phyloP scores from a whole-genome alignment of 2,888 invertebrate genomes.

The Oligia latruncula region DNA sequence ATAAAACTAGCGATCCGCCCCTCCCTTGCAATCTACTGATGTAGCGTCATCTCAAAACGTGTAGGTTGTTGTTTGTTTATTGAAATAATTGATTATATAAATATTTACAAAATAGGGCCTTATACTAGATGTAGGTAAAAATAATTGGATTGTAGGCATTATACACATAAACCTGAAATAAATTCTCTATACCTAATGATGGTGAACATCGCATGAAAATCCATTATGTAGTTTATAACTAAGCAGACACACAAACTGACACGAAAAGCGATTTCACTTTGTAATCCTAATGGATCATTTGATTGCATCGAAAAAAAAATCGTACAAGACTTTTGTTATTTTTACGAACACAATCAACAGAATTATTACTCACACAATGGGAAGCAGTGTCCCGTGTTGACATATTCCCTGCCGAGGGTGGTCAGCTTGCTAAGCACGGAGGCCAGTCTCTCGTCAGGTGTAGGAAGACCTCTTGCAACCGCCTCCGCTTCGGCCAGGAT shows the following conservation, averaged over 20 bases:
- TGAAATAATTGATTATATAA: no score
- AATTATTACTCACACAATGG: slow-evolving; percentile 92
- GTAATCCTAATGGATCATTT: background rate
- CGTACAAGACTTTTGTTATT: background rate
- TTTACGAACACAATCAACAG: background rate
- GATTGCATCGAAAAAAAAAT: no score
- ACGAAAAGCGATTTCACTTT: background rate
- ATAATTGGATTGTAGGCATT: background rate
- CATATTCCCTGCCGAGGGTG: slow-evolving; percentile 94
- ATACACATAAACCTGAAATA: background rate
- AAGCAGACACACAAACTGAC: background rate
- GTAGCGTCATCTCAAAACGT: background rate
- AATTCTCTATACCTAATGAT: background rate
- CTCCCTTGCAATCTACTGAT: no score
- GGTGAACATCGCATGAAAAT: background rate
- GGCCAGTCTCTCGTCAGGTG: slow-evolving; percentile 90
- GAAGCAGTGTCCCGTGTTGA: slow-evolving; percentile 95
- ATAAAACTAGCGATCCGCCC: background rate
- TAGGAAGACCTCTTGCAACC: slow-evolving; percentile 83
- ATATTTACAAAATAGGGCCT: no score
- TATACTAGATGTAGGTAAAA: no score
- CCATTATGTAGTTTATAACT: background rate
- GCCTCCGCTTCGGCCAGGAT: slow-evolving; percentile 92
- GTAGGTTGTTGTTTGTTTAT: no score
- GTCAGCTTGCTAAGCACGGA: slow-evolving; percentile 94